A percentile compares a stretch with the other conserved stretches of the same genome.
Evolutionary conservation across 2,113 vertebrate species (phyloP).

Genomic region (Tetrax tetrax): DNA sequence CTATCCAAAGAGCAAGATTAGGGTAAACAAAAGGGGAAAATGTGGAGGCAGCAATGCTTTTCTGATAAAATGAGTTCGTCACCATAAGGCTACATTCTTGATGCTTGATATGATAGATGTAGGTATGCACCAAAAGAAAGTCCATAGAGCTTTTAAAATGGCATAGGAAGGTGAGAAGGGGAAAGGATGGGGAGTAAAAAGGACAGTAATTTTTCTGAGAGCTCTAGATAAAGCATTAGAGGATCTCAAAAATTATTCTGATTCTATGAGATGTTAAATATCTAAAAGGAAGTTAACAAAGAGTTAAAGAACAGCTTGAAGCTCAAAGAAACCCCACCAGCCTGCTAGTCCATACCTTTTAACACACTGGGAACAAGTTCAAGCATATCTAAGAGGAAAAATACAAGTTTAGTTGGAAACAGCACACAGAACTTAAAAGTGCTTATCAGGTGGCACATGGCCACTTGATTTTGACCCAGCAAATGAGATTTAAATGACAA

Average conservation of each 20-base stretch:
- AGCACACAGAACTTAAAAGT: background rate
- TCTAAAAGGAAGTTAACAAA: background rate
- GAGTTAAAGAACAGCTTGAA: background rate
- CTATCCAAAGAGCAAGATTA: background rate
- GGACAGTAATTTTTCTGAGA: background rate
- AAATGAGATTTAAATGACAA: background rate
- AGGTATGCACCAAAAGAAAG: background rate
- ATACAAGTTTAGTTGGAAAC: background rate
- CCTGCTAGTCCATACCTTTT: background rate
- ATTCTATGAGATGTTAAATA: background rate
- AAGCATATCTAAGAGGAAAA: background rate
- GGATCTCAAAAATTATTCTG: background rate
- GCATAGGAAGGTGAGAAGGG: background rate
- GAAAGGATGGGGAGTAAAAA: background rate
- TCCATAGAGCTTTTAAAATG: background rate
- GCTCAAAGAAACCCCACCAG: background rate
- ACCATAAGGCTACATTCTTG: background rate
- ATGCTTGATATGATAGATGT: background rate
- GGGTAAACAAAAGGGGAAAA: background rate
- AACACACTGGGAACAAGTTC: background rate
- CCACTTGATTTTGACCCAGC: background rate
- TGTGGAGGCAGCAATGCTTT: background rate
- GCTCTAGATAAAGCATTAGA: background rate
- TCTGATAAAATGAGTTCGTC: background rate
- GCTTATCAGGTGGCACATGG: background rate